Evolutionary conservation across 2,888 invertebrate species (phyloP).

Genomic region (Clivina fossor): DNA sequence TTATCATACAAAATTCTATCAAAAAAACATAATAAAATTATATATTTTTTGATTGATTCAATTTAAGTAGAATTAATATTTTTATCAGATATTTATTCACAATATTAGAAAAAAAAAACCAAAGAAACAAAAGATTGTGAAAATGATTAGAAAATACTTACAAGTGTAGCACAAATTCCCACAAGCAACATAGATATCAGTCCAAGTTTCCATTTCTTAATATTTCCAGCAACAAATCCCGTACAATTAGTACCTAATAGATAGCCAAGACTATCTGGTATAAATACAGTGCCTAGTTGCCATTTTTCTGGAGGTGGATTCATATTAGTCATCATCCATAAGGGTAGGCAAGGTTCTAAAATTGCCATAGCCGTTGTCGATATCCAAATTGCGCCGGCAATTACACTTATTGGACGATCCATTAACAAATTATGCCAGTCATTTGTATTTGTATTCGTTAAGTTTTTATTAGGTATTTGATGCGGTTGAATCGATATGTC

Average conservation of each 20-base stretch:
- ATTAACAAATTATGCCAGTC: constrained; percentile 60
- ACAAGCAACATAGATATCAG: constrained; percentile 64
- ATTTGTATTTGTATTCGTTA: background rate
- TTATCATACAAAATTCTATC: constrained; percentile 1
- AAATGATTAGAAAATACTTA: too few relatives aligned
- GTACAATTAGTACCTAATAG: constrained; percentile 80
- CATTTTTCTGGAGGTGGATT: constrained; percentile 68
- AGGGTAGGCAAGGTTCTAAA: constrained; percentile 78
- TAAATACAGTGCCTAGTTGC: constrained; percentile 80
- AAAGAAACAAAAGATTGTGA: too few relatives aligned
- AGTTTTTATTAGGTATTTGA: background rate
- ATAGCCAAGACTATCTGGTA: constrained; percentile 84
- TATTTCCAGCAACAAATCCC: constrained; percentile 64
- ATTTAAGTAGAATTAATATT: too few relatives aligned
- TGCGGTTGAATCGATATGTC: constrained; percentile 11
- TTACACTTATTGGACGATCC: constrained; percentile 65
- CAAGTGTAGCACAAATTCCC: constrained; percentile 64
- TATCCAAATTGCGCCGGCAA: constrained; percentile 70
- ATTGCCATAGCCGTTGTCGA: constrained; percentile 83
- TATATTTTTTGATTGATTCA: background rate
- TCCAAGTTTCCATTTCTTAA: constrained; percentile 67
- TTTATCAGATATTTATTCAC: too few relatives aligned
- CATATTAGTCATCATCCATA: constrained; percentile 73
- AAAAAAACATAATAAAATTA: background rate
- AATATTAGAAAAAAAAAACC: too few relatives aligned